Conservation (phyloP, 2,797 vertebrate species). For the Semaprochilodus insignis region DNA sequence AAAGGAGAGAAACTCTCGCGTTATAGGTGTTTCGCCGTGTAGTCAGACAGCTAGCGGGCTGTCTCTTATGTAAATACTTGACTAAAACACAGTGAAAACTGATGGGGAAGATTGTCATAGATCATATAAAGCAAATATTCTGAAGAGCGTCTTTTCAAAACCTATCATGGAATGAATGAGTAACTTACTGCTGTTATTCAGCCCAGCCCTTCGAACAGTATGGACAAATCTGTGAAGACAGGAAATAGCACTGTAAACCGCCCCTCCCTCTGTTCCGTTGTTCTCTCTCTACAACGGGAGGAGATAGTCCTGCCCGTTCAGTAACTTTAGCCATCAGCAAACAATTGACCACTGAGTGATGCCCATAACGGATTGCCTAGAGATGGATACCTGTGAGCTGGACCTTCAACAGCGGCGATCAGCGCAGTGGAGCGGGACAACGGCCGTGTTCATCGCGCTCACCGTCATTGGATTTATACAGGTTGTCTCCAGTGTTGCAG, state of each 20-base stretch:
- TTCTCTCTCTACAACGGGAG: neutral
- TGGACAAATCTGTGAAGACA: neutral
- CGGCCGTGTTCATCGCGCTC: slow-evolving; percentile 34
- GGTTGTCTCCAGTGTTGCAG: slow-evolving; percentile 27
- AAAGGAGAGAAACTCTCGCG: too few relatives aligned
- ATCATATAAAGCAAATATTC: too few relatives aligned
- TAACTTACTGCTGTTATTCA: too few relatives aligned
- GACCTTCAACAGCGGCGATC: neutral
- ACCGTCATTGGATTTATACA: slow-evolving; percentile 45
- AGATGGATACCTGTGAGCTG: neutral
- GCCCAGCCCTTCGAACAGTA: neutral
- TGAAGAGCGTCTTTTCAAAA: too few relatives aligned
- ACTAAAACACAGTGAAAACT: too few relatives aligned
- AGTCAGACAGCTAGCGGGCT: too few relatives aligned
- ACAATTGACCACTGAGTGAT: neutral
- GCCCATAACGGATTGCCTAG: neutral
- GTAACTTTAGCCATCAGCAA: neutral
- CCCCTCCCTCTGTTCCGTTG: neutral
- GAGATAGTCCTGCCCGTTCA: too few relatives aligned
- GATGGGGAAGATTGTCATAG: too few relatives aligned
- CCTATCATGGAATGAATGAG: too few relatives aligned
- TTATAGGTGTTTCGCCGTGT: too few relatives aligned
- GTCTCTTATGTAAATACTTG: too few relatives aligned
- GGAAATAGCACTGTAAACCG: neutral
- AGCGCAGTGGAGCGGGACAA: neutral